phyloP scores from a whole-genome alignment of 2,888 invertebrate genomes.

The Gastracanthus pulcherrimus region DNA sequence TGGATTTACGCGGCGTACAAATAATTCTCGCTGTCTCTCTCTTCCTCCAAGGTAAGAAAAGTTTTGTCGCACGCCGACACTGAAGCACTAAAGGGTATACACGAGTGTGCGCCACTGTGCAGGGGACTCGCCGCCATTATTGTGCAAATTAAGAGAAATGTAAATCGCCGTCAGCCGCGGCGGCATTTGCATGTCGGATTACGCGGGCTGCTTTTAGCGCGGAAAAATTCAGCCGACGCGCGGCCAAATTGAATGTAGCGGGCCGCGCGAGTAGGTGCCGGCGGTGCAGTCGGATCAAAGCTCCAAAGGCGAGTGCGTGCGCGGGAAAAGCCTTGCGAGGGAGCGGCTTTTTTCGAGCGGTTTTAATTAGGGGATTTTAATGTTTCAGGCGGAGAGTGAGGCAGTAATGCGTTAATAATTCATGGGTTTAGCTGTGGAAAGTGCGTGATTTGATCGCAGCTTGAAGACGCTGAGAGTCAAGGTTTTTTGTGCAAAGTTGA shows the following conservation, averaged over 20 bases:
- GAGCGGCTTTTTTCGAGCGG: neutral
- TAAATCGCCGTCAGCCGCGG: slow-evolving; percentile 64
- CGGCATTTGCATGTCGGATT: slow-evolving; percentile 67
- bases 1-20: neutral
- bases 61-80: neutral
- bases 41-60: neutral
- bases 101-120: neutral
- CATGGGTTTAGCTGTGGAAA: too few relatives aligned
- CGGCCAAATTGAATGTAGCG: slow-evolving; percentile 3
- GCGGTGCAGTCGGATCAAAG: neutral
- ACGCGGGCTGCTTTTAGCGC: slow-evolving; percentile 51
- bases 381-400: neutral
- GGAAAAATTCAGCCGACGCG: slow-evolving; percentile 18
- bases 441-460: too few relatives aligned
- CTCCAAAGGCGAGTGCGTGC: neutral
- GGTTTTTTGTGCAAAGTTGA: too few relatives aligned
- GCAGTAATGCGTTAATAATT: too few relatives aligned
- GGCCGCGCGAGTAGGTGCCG: neutral
- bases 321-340: neutral
- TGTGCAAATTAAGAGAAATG: slow-evolving; percentile 69
- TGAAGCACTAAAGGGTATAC: neutral
- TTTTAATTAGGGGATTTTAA: neutral
- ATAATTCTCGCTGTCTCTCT: neutral
- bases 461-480: too few relatives aligned
- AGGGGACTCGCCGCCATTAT: slow-evolving; percentile 60